Conservation (phyloP, 2,888 invertebrate species). For the Synergus itoensis region DNA sequence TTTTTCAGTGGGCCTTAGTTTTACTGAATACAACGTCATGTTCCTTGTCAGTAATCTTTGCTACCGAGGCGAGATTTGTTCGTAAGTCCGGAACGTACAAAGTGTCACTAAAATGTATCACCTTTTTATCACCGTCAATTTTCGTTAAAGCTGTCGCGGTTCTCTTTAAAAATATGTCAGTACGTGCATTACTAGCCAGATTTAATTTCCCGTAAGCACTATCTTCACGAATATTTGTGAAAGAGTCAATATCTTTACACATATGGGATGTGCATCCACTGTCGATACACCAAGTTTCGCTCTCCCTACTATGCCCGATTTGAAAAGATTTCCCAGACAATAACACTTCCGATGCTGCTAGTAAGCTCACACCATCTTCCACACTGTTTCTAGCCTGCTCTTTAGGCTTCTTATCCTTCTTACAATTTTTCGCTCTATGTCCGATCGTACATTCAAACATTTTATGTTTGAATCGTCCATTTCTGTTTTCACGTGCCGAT, state of each 20-base stretch:
- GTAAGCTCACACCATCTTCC: neutral
- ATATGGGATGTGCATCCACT: slow-evolving; percentile 39
- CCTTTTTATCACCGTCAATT: slow-evolving; percentile 2
- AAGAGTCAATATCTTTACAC: slow-evolving; percentile 44
- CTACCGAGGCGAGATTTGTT: slow-evolving; percentile 36
- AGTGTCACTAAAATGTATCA: slow-evolving; percentile 42
- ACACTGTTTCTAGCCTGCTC: slow-evolving; percentile 6
- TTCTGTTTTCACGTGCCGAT: neutral
- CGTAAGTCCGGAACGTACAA: slow-evolving; percentile 44
- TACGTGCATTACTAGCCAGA: slow-evolving; percentile 46
- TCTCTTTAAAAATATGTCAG: neutral
- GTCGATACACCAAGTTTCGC: slow-evolving; percentile 42
- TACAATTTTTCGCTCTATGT: slow-evolving; percentile 46
- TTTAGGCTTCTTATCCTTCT: neutral
- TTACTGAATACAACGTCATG: too few species aligned
- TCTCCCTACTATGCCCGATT: neutral
- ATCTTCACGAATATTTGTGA: slow-evolving; percentile 37
- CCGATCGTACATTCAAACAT: slow-evolving; percentile 42
- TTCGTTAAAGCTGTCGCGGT: slow-evolving; percentile 32
- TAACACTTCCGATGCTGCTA: neutral
- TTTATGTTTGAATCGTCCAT: slow-evolving; percentile 39
- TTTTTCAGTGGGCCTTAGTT: too few species aligned
- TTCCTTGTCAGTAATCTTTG: neutral
- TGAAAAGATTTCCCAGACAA: too few species aligned
- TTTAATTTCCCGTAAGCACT: slow-evolving; percentile 42